Conservation (phyloP, 2,113 vertebrate genomes). For the Uropsilus gracilis region DNA sequence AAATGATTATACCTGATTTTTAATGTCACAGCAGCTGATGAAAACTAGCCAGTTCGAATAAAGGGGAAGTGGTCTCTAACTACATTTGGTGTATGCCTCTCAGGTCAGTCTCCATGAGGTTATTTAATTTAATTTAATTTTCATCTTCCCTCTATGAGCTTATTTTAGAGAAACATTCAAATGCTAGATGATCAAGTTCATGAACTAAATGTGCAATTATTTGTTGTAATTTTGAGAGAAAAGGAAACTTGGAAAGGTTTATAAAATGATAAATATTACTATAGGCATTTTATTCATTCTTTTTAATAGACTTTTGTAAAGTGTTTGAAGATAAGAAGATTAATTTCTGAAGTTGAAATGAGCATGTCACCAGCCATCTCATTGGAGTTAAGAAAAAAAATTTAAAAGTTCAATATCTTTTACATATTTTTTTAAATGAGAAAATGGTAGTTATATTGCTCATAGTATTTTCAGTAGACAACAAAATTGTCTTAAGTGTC, state of each 20-base stretch:
- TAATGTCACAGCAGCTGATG: neutral
- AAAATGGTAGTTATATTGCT: neutral
- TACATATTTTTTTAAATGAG: neutral
- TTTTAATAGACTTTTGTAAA: neutral
- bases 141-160: too few relatives aligned
- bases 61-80: neutral
- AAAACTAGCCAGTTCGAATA: accelerated
- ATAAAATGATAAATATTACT: neutral
- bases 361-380: neutral
- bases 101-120: too few relatives aligned
- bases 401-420: neutral
- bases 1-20: neutral
- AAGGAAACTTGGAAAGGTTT: neutral
- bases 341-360: neutral
- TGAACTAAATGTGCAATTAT: neutral
- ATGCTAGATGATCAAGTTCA: neutral
- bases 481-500: neutral
- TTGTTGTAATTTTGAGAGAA: neutral
- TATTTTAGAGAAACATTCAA: neutral
- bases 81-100: neutral
- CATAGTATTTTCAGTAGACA: neutral
- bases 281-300: neutral
- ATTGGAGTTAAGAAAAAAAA: neutral
- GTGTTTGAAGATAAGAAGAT: neutral
- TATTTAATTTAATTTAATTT: too few relatives aligned